Conservation (phyloP, 2,113 vertebrate species). For the Scortum barcoo region DNA sequence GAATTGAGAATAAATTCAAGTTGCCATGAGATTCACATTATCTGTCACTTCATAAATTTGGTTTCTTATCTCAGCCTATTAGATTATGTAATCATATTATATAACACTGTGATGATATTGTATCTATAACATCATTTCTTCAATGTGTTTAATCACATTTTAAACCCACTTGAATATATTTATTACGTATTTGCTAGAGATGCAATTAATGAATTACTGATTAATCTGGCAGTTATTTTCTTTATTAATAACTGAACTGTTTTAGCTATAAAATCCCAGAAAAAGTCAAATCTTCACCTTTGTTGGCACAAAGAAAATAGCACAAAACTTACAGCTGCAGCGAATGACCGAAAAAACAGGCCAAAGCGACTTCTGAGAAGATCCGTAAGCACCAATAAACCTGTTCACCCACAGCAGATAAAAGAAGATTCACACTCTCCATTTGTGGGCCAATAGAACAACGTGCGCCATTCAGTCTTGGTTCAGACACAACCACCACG, state of each 20-base stretch:
- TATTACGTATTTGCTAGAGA: background rate
- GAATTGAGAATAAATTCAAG: background rate
- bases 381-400: background rate
- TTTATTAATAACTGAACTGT: background rate
- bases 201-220: background rate
- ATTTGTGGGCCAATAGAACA: constrained; percentile 11
- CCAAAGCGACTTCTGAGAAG: background rate
- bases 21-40: background rate
- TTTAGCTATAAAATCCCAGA: background rate
- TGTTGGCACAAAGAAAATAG: background rate
- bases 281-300: background rate
- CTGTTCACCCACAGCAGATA: background rate
- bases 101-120: background rate
- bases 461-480: constrained; percentile 7
- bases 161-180: background rate
- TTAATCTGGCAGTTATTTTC: background rate
- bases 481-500: constrained; percentile 18
- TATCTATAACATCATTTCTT: background rate
- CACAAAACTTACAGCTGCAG: background rate
- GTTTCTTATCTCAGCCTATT: background rate
- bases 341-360: background rate
- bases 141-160: background rate
- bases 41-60: background rate
- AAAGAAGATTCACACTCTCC: background rate
- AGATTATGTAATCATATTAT: background rate